phyloP scores from a whole-genome alignment of 1,140 invertebrate genomes.

The Drosophila elegans region DNA sequence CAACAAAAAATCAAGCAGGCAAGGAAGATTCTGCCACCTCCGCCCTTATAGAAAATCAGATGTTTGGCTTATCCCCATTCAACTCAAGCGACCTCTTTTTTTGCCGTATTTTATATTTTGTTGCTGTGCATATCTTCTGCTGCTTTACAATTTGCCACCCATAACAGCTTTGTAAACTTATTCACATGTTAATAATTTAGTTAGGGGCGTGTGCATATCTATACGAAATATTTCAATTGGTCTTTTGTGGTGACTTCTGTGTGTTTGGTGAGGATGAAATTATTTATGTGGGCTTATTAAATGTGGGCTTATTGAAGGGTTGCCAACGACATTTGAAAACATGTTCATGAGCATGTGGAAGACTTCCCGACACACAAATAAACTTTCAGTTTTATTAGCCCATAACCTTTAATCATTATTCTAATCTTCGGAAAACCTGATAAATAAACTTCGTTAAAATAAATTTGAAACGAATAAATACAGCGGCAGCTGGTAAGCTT shows the following conservation, averaged over 20 bases:
- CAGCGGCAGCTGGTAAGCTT: background rate
- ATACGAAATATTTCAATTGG: slow-evolving; percentile 34
- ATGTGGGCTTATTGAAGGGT: slow-evolving; percentile 13
- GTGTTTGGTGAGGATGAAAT: background rate
- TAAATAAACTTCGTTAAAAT: background rate
- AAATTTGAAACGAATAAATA: background rate
- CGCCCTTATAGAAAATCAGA: background rate
- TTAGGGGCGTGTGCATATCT: slow-evolving; percentile 37
- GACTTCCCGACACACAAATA: background rate
- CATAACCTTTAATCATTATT: background rate
- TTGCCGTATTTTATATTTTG: slow-evolving; percentile 11
- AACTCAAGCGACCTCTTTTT: slow-evolving; percentile 27
- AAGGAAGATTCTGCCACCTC: background rate
- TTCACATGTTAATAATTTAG: slow-evolving; percentile 72
- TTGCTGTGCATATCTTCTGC: slow-evolving; percentile 1
- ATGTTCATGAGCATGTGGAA: background rate
- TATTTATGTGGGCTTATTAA: slow-evolving; percentile 37
- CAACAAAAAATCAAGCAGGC: background rate
- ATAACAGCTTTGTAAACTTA: slow-evolving; percentile 55
- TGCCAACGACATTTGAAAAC: background rate
- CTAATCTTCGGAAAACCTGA: background rate
- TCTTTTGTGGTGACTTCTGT: slow-evolving; percentile 24
- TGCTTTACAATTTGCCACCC: slow-evolving; percentile 27
- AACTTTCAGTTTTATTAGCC: slow-evolving; percentile 2
- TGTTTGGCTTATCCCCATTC: slow-evolving; percentile 40